Evolutionary conservation across 2,113 vertebrate genomes (phyloP).

Genomic region (Actinemys pallida): DNA sequence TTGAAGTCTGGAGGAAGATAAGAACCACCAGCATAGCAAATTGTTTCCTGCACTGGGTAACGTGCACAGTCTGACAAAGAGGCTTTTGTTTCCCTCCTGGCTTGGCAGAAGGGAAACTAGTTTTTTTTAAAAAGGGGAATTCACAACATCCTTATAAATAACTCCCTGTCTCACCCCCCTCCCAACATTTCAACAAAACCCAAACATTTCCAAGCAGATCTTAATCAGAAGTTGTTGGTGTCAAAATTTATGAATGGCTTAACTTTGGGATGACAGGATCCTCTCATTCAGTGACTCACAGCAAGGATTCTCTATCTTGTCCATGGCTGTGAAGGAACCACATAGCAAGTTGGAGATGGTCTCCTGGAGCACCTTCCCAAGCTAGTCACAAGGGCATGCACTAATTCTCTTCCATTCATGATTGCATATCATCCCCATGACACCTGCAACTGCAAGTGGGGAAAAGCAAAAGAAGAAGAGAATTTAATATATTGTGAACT

Average conservation of each 20-base stretch:
- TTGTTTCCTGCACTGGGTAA: neutral
- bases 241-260: neutral
- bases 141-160: neutral
- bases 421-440: fast-evolving
- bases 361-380: too few species aligned
- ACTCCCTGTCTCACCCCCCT: neutral
- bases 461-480: neutral
- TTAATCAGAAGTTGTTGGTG: neutral
- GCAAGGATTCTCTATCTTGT: neutral
- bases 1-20: neutral
- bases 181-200: neutral
- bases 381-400: fast-evolving
- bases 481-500: neutral
- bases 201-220: neutral
- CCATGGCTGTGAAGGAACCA: neutral
- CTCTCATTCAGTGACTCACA: neutral
- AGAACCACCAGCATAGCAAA: neutral
- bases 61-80: neutral
- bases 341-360: neutral
- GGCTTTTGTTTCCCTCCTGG: neutral
- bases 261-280: neutral
- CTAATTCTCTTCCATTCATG: neutral
- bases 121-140: too few species aligned
- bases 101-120: slow-evolving; percentile 14
- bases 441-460: neutral